Conservation (phyloP, 2,797 vertebrate species). For the Sebastes melanostomus region DNA sequence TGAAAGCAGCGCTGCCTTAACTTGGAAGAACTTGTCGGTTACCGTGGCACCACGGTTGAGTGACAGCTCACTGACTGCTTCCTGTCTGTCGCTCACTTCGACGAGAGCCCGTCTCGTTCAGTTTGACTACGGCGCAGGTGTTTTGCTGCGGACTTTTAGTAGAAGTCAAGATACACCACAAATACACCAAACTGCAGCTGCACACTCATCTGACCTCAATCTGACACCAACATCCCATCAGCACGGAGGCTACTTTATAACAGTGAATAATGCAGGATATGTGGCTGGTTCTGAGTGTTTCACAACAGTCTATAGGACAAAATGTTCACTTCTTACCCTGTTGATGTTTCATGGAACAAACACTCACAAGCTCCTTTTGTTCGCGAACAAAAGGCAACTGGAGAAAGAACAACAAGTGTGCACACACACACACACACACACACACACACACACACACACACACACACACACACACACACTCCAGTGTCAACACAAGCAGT, state of each 20-base stretch:
- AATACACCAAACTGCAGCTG: neutral
- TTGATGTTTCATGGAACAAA: conserved; percentile 37
- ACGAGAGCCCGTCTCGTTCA: neutral
- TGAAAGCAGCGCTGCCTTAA: neutral
- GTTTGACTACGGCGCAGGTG: neutral
- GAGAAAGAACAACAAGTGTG: conserved; percentile 15
- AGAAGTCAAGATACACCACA: neutral
- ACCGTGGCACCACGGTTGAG: conserved; percentile 31
- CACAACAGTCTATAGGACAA: conserved; percentile 26
- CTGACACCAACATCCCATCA: neutral
- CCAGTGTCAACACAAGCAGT: conserved; percentile 64
- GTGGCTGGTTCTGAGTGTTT: neutral
- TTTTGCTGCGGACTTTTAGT: conserved; percentile 12
- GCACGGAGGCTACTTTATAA: neutral
- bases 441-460: neutral
- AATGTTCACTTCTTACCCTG: conserved; percentile 49
- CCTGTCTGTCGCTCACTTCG: conserved; percentile 47
- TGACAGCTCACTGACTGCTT: conserved; percentile 55
- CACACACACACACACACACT: neutral
- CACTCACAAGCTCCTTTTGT: conserved; percentile 31
- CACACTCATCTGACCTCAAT: conserved; percentile 1
- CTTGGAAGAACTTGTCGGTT: conserved; percentile 8
- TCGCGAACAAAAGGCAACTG: conserved; percentile 21
- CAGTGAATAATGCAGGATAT: neutral
- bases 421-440: neutral